A percentile compares a stretch with the other conserved stretches of the same genome.
These are phyloP conservation scores for Aricia agestis DNA, from an alignment of 1,140 invertebrate species.

Conservation along the genomic window DNA sequence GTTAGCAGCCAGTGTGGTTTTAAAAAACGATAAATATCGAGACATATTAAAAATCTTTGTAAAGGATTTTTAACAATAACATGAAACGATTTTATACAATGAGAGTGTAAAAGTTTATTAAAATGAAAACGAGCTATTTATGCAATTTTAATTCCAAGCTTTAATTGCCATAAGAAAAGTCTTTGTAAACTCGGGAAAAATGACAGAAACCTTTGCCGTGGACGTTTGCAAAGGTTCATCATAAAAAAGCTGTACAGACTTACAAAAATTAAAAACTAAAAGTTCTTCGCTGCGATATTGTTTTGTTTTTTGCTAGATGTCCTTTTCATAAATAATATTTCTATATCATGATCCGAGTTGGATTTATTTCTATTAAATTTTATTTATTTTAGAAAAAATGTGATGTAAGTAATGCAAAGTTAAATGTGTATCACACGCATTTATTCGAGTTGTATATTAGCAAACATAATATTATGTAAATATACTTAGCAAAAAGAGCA, in stretches of 20 bases:
- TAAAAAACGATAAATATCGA: too few species aligned
- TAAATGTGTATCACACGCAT: too few species aligned
- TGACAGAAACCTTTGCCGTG: background rate
- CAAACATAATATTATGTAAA: too few species aligned
- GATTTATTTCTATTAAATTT: background rate
- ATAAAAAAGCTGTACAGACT: background rate
- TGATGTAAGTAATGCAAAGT: too few species aligned
- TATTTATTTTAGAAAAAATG: background rate
- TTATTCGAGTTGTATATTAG: too few species aligned
- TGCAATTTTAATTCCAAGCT: background rate
- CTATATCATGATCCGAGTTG: background rate
- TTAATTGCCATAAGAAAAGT: background rate
- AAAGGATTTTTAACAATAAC: too few species aligned
- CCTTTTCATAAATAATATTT: background rate
- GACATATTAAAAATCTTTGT: too few species aligned
- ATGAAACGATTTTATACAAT: too few species aligned
- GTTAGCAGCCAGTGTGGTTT: too few species aligned
- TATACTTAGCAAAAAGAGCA: too few species aligned
- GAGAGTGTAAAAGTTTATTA: background rate
- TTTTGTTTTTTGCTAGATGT: background rate
- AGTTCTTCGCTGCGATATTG: background rate
- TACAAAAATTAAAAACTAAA: background rate
- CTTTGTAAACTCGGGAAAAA: background rate
- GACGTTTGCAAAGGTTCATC: background rate
- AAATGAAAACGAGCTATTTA: background rate